Evolutionary conservation across 2,888 invertebrate genomes (phyloP), one percentile per base, ranked within the genome.

Genomic region (Rotaria sp.): DNA sequence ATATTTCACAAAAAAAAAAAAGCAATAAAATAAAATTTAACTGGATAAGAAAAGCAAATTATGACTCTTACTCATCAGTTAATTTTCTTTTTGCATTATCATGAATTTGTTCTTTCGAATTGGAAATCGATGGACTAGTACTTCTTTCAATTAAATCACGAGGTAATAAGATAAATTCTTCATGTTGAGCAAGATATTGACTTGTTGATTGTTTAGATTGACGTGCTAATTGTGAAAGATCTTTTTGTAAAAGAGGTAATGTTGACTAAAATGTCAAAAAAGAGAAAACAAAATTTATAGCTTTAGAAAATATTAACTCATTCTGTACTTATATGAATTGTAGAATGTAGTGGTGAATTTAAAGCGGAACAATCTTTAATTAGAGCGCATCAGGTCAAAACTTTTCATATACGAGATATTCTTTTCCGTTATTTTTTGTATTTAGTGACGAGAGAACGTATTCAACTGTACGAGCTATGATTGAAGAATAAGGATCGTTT

Each of bases 11-110:
- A 35, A 35, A 18, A 55, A 55, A 55, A 24, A 24, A 3, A 11
- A 55, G 11, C 24, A 24, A 24, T 24, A 10, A 55, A 55, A n/a
- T n/a, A n/a, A n/a, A n/a, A n/a, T n/a, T n/a, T n/a, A n/a, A n/a
- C n/a, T n/a, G n/a, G n/a, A n/a, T n/a, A n/a, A n/a, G n/a, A 30
- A 30, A 15, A n/a, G 11, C 1, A 67, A 30, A 30, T 30, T 15
- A 10, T 18, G 2, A 84, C 88, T 87, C 52, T 1, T 88, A 92
- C 91, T 91, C 90, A 87, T 92, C 92, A 59, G 91, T 88, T 35
- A 90, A 89, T 87, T 90, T 89, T 87, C 92, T 88, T 88, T 92
- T 90, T 88, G 92, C 90, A 88, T 91, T 91, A 87, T 91, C 88
- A 89, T 91, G 88, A 90, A 92, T 88, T 86, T 93, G 94, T 7